phyloP scores from a whole-genome alignment of 1,140 invertebrate genomes.

The Apis florea region DNA sequence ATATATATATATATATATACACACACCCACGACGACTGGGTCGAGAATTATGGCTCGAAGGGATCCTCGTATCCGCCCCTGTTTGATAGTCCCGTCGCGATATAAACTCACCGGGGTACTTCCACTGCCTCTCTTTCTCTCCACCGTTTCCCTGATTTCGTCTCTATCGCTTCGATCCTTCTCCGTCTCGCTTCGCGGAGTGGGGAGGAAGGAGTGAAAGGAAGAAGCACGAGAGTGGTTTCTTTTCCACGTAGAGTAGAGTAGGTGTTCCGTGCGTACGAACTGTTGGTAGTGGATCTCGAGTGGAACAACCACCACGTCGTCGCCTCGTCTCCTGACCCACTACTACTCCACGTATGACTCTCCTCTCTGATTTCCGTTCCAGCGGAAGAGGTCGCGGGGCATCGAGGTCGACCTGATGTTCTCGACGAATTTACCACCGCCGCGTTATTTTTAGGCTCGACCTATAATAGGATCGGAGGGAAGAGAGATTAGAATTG shows the following conservation, averaged over 20 bases:
- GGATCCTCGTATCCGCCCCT: slow-evolving; percentile 62
- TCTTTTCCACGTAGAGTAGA: slow-evolving; percentile 14
- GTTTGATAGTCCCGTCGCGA: slow-evolving; percentile 65
- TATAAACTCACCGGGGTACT: slow-evolving; percentile 57
- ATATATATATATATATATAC: too few relatives aligned
- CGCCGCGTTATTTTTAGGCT: not conserved
- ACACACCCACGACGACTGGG: slow-evolving; percentile 54
- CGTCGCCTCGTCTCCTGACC: slow-evolving; percentile 66
- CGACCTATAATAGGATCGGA: not conserved
- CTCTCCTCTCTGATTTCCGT: too few relatives aligned
- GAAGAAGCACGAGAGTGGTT: slow-evolving; percentile 26
- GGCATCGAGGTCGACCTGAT: not conserved
- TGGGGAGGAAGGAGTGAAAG: not conserved
- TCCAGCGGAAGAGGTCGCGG: not conserved
- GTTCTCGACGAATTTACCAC: not conserved
- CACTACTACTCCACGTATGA: slow-evolving; percentile 62
- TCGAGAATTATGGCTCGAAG: slow-evolving; percentile 60
- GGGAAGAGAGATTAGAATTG: not conserved
- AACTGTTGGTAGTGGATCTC: slow-evolving; percentile 3
- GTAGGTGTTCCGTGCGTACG: slow-evolving; percentile 13
- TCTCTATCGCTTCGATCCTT: not conserved
- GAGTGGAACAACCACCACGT: slow-evolving; percentile 8
- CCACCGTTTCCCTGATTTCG: slow-evolving; percentile 14
- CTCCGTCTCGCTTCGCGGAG: not conserved
- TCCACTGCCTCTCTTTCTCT: slow-evolving; percentile 17